Evolutionary conservation across 2,113 vertebrate genomes (phyloP), one percentile per base, ranked within the genome.

Genomic region (Megalops atlanticus): DNA sequence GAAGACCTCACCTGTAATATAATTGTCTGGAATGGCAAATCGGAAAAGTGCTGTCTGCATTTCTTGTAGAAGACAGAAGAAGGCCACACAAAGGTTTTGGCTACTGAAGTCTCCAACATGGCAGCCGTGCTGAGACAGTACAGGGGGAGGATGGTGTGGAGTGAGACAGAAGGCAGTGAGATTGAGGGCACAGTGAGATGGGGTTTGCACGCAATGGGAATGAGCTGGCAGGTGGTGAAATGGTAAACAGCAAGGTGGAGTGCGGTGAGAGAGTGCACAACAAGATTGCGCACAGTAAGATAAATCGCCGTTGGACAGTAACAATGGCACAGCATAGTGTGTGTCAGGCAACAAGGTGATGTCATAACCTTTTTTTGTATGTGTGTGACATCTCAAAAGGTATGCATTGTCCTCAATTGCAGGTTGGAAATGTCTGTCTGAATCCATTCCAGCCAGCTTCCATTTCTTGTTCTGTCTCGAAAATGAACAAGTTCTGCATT

Each of bases 401-500:
- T 64, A 35, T 38, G 21, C 39, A 31, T 70, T 68, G 24, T 69
- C 73, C 58, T 69, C 15, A 40, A n/a, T 27, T 15, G n/a, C 18
- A 14, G 27, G 12, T 52, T 69, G 41, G 45, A 49, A 33, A 52
- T 52, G 16, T 72, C 43, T 12, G 14, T 36, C 74, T 33, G 27
- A 45, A 18, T 36, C 27, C 27, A 10, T 76, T 47, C 71, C n/a
- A 11, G 24, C 76, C 64, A 35, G 40, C 40, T 45, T 41, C 33
- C 39, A 68, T 39, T 71, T 38, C 33, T 69, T 36, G 69, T 6
- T n/a, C 52, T 77, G 54, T 68, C 41, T 27, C 12, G 40, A 81
- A 76, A 74, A 77, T 75, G 38, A 76, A 81, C 58, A 70, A n/a
- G 36, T 69, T 77, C 40, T 31, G 41, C 47, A 27, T 58, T 38